Conservation (phyloP, 1,140 invertebrate genomes). For the Procambarus virginalis region DNA sequence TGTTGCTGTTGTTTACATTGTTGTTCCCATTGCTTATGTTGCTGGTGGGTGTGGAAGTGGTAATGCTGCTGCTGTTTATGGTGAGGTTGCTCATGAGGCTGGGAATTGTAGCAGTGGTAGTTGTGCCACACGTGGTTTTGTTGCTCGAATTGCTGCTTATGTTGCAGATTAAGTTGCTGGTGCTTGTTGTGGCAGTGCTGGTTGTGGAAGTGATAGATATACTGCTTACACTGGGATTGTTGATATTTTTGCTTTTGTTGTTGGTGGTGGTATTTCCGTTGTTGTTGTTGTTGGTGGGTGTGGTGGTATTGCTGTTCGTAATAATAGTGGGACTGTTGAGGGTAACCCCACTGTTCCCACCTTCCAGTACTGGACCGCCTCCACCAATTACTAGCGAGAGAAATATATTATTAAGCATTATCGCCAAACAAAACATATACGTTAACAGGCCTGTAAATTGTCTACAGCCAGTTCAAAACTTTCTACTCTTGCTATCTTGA, state of each 20-base stretch:
- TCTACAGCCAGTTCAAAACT: too few relatives aligned
- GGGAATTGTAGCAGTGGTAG: not conserved
- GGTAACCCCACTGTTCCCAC: slow-evolving; percentile 40
- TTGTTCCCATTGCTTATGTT: slow-evolving; percentile 41
- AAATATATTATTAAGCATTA: not conserved
- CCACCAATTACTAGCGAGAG: slow-evolving; percentile 19
- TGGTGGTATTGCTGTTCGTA: slow-evolving; percentile 50
- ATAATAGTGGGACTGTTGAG: slow-evolving; percentile 34
- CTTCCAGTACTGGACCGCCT: slow-evolving; percentile 32
- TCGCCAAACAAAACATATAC: not conserved
- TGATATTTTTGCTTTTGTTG: slow-evolving; percentile 46
- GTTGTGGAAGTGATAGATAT: slow-evolving; percentile 22
- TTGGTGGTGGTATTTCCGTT: slow-evolving; percentile 43
- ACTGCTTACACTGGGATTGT: slow-evolving; percentile 38
- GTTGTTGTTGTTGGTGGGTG: slow-evolving; percentile 52
- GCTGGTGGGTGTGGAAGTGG: slow-evolving; percentile 5
- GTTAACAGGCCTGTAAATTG: not conserved
- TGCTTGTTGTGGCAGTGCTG: slow-evolving; percentile 21
- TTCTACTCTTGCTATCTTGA: too few relatives aligned
- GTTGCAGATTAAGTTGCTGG: slow-evolving; percentile 31
- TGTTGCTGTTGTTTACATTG: slow-evolving; percentile 50
- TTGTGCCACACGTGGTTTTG: not conserved
- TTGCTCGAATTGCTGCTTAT: not conserved
- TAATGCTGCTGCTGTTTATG: slow-evolving; percentile 41
- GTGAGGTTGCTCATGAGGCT: slow-evolving; percentile 7